phyloP scores from a whole-genome alignment of 2,888 invertebrate genomes.

The Patella depressa region DNA sequence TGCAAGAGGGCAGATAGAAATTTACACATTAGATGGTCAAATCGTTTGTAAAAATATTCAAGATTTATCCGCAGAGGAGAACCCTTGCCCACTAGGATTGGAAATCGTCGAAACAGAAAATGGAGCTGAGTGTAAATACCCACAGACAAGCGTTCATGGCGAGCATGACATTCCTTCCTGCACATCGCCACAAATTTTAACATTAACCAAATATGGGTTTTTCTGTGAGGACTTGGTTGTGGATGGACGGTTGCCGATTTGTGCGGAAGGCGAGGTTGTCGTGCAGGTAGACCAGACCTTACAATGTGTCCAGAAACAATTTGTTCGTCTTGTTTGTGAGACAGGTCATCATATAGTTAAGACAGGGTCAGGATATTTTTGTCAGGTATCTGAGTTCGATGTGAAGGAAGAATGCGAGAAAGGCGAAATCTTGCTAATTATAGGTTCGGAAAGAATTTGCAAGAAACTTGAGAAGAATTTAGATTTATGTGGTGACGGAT shows the following conservation, averaged over 20 bases:
- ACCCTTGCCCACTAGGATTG: slow-evolving; percentile 33
- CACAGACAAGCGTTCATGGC: slow-evolving; percentile 1
- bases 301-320: slow-evolving; percentile 32
- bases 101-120: slow-evolving; percentile 23
- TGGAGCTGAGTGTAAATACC: slow-evolving; percentile 30
- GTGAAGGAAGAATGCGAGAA: slow-evolving; percentile 20
- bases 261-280: slow-evolving; percentile 25
- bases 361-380: slow-evolving; percentile 22
- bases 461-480: slow-evolving; percentile 19
- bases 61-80: slow-evolving; percentile 13
- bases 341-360: slow-evolving; percentile 21
- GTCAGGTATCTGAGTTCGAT: slow-evolving; percentile 1
- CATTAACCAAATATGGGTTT: slow-evolving; percentile 30
- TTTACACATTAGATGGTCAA: background rate
- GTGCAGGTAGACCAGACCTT: slow-evolving; percentile 26
- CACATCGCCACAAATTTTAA: slow-evolving; percentile 30
- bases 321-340: slow-evolving; percentile 31
- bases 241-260: slow-evolving; percentile 18
- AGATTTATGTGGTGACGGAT: slow-evolving; percentile 38
- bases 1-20: slow-evolving; percentile 14
- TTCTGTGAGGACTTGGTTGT: slow-evolving; percentile 27
- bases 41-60: slow-evolving; percentile 14
- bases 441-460: slow-evolving; percentile 24
- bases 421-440: slow-evolving; percentile 27
- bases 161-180: slow-evolving; percentile 17